Evolutionary conservation across 1,140 invertebrate genomes (phyloP).

Genomic region (Pygmarrhopalites habei): DNA sequence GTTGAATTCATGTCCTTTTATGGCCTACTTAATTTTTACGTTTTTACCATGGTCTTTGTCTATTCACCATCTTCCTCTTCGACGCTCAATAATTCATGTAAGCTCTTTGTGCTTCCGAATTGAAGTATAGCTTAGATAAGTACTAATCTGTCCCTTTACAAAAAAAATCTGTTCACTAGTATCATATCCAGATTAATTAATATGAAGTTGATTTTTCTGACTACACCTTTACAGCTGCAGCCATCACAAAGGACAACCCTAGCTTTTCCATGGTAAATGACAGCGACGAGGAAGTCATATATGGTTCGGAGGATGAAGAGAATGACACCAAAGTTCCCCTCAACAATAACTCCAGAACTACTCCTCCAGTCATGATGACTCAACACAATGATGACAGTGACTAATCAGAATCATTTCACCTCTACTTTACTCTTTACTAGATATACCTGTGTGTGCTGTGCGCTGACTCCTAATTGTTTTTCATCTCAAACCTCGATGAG

Average conservation of each 20-base stretch:
- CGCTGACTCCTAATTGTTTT: too few relatives aligned
- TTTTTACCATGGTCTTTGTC: constrained; percentile 89
- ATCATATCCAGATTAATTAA: too few relatives aligned
- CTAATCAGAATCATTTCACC: neutral
- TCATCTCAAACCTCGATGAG: too few relatives aligned
- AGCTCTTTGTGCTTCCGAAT: constrained; percentile 43
- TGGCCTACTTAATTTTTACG: constrained; percentile 88
- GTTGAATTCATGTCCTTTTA: constrained; percentile 92
- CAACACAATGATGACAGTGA: neutral
- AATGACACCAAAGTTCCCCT: constrained; percentile 41
- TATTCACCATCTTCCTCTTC: constrained; percentile 78
- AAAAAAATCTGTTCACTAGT: too few relatives aligned
- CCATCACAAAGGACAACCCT: constrained; percentile 92
- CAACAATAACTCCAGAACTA: constrained; percentile 30
- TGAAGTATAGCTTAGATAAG: too few relatives aligned
- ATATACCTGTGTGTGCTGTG: too few relatives aligned
- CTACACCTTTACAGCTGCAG: too few relatives aligned
- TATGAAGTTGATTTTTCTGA: too few relatives aligned
- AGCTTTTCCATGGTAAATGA: constrained; percentile 97
- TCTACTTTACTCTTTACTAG: too few relatives aligned
- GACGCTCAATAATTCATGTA: constrained; percentile 58
- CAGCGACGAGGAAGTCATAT: constrained; percentile 94
- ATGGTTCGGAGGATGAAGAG: constrained; percentile 79
- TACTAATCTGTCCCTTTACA: too few relatives aligned
- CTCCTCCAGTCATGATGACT: neutral